These are phyloP conservation scores for Eulithis prunata DNA, from an alignment of 2,888 invertebrate genomes.

Conservation along the genomic window DNA sequence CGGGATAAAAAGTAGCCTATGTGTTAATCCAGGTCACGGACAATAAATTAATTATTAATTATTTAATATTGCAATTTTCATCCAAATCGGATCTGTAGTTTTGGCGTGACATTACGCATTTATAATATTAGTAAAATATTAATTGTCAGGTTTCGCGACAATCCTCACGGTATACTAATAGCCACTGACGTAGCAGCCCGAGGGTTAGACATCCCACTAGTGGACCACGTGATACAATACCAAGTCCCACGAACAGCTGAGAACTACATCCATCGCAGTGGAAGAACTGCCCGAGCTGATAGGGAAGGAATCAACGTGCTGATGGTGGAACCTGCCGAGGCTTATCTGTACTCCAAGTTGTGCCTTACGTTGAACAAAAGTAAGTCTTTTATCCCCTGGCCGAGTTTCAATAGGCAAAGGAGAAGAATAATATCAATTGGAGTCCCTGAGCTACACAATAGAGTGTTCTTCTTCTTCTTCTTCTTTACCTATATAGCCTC, in stretches of 20 bases:
- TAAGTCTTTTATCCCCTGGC: background rate
- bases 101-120: too few relatives aligned
- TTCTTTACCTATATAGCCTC: too few relatives aligned
- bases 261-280: constrained; percentile 98
- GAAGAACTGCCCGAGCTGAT: constrained; percentile 96
- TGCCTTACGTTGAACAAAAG: constrained; percentile 91
- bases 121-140: too few relatives aligned
- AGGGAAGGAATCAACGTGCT: constrained; percentile 96
- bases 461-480: too few relatives aligned
- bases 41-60: too few relatives aligned
- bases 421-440: too few relatives aligned
- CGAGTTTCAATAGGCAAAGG: too few relatives aligned
- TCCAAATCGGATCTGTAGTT: too few relatives aligned
- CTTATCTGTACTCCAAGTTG: constrained; percentile 90
- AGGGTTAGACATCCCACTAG: constrained; percentile 96
- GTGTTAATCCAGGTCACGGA: too few relatives aligned
- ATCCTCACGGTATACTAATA: constrained; percentile 90
- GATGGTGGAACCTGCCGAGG: constrained; percentile 95
- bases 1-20: too few relatives aligned
- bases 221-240: constrained; percentile 98
- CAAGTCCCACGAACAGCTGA: constrained; percentile 97
- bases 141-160: constrained; percentile 86
- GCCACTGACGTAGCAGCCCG: constrained; percentile 99
- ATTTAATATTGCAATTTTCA: too few relatives aligned
- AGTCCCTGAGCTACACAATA: too few relatives aligned